Percentiles rank a stretch among this genome's conserved stretches.
phyloP scores from a whole-genome alignment of 2,888 invertebrate species.

The Drosophila testacea region DNA sequence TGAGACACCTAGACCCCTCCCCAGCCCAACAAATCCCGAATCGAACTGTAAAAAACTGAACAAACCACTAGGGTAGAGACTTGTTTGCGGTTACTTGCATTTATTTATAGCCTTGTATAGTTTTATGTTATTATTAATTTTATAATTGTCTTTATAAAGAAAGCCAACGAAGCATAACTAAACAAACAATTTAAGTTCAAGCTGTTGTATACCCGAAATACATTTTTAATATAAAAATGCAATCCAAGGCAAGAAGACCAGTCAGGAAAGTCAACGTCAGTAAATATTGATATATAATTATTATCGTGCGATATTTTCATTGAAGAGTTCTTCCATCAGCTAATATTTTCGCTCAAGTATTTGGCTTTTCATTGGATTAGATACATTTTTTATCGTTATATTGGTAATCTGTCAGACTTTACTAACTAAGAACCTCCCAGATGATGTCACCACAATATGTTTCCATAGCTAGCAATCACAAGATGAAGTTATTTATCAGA shows the following conservation, averaged over 20 bases:
- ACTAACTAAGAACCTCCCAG: too few species aligned
- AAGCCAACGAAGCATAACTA: slow-evolving; percentile 18
- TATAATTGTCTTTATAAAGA: slow-evolving; percentile 2
- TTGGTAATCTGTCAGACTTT: too few species aligned
- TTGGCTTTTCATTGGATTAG: too few species aligned
- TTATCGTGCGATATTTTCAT: too few species aligned
- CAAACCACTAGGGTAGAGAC: background rate
- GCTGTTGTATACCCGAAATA: background rate
- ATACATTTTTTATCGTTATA: too few species aligned
- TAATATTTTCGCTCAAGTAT: too few species aligned
- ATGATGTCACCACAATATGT: too few species aligned
- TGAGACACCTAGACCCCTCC: background rate
- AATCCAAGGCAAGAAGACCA: background rate
- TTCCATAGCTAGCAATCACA: too few species aligned
- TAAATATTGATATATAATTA: too few species aligned
- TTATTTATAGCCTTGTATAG: slow-evolving; percentile 17
- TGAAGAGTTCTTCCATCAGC: too few species aligned
- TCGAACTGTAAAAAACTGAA: slow-evolving; percentile 2
- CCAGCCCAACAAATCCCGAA: background rate
- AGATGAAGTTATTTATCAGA: too few species aligned
- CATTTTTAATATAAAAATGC: background rate
- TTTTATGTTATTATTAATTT: background rate
- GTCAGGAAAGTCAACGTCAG: background rate
- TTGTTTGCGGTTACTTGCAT: slow-evolving; percentile 22
- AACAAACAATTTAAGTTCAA: slow-evolving; percentile 13